Evolutionary conservation across 2,888 invertebrate genomes (phyloP).

Genomic region (Nomada lathburiana): DNA sequence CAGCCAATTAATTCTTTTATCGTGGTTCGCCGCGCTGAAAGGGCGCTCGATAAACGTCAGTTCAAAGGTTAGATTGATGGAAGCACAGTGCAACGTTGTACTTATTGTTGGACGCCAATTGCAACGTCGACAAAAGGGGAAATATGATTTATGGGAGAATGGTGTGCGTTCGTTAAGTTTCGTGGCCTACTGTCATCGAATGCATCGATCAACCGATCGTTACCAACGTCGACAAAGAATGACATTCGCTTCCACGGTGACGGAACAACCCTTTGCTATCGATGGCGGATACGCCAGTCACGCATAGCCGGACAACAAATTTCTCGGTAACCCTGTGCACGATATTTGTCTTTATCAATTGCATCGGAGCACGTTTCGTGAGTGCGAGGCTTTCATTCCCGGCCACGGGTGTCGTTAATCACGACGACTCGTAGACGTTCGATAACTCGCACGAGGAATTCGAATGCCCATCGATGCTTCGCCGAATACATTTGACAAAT

Average conservation of each 20-base stretch:
- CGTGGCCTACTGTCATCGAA: conserved; percentile 39
- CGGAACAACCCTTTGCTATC: conserved; percentile 23
- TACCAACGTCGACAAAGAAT: conserved; percentile 45
- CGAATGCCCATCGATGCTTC: too few relatives aligned
- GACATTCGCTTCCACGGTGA: conserved; percentile 23
- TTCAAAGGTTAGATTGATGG: conserved; percentile 4
- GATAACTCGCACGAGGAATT: conserved; percentile 24
- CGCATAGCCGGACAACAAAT: conserved; percentile 41
- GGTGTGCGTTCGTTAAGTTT: conserved; percentile 36
- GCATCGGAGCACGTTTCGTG: conserved; percentile 29
- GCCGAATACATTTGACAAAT: too few relatives aligned
- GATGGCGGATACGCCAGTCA: conserved; percentile 28
- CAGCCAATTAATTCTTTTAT: too few relatives aligned
- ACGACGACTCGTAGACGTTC: conserved; percentile 13
- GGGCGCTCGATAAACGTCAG: not conserved
- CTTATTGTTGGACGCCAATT: conserved; percentile 9
- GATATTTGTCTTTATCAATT: conserved; percentile 52
- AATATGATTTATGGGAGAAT: conserved; percentile 44
- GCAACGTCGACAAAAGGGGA: conserved; percentile 4
- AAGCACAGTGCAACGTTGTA: not conserved
- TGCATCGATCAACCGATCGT: conserved; percentile 53
- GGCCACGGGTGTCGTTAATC: conserved; percentile 38
- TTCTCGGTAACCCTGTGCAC: conserved; percentile 32
- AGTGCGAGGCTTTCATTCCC: conserved; percentile 42
- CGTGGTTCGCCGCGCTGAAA: too few relatives aligned